These are phyloP conservation scores for Ageneiosus marmoratus DNA, from an alignment of 2,113 vertebrate species.

Conservation along the genomic window DNA sequence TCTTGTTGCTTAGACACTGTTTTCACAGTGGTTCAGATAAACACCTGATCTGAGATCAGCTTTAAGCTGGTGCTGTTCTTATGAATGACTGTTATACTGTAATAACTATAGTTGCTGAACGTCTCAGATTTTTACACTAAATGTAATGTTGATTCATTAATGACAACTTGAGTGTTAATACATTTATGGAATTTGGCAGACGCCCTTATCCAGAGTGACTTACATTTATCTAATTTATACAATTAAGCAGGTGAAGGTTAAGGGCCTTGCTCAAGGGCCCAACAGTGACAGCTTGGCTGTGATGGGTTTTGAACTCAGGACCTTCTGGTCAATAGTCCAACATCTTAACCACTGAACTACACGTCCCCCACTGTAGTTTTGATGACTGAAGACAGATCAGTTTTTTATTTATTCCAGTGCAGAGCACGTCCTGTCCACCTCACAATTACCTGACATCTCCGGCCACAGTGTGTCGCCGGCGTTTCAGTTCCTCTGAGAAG, in stretches of 20 bases:
- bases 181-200: no score
- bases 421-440: not conserved
- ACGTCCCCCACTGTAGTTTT: no score
- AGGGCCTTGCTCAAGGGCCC: no score
- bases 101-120: not conserved
- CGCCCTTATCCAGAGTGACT: no score
- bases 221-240: no score
- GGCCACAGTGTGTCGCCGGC: conserved; percentile 71
- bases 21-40: not conserved
- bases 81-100: not conserved
- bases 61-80: not conserved
- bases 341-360: no score
- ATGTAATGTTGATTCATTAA: not conserved
- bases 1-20: not conserved
- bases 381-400: not conserved
- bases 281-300: no score
- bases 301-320: no score
- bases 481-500: conserved; percentile 70
- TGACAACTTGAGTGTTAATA: no score
- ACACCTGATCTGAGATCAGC: not conserved
- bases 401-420: not conserved
- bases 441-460: conserved; percentile 68
- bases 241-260: no score
- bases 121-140: not conserved
- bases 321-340: no score